Conservation (phyloP, 2,888 invertebrate species). For the Epsilonema sp. region DNA sequence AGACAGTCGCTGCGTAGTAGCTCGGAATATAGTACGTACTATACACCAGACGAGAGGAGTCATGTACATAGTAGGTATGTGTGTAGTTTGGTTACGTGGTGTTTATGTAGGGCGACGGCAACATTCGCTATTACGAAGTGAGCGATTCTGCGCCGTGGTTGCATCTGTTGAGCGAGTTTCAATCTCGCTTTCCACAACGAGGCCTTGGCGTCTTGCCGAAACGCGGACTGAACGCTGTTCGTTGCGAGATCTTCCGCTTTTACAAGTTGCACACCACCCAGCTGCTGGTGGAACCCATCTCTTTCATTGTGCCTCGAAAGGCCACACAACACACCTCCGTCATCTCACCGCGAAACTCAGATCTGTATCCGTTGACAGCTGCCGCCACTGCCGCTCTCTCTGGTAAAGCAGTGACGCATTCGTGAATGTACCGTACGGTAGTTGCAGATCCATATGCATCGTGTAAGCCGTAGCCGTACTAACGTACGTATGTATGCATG, state of each 20-base stretch:
- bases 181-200: slow-evolving; percentile 89
- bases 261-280: slow-evolving; percentile 56
- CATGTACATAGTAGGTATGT: no score
- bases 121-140: slow-evolving; percentile 80
- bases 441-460: no score
- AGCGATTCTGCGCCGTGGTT: slow-evolving; percentile 81
- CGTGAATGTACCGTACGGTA: no score
- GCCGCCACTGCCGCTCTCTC: slow-evolving; percentile 69
- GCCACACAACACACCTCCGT: slow-evolving; percentile 26
- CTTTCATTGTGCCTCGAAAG: slow-evolving; percentile 95
- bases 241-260: slow-evolving; percentile 83
- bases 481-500: no score
- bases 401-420: slow-evolving; percentile 82
- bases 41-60: no score
- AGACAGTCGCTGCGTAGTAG: no score
- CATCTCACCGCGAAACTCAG: slow-evolving; percentile 35
- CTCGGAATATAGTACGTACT: no score
- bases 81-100: no score
- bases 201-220: slow-evolving; percentile 81
- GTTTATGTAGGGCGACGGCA: slow-evolving; percentile 59
- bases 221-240: slow-evolving; percentile 75
- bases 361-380: slow-evolving; percentile 81
- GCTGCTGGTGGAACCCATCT: slow-evolving; percentile 62
- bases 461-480: no score
- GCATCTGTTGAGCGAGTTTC: slow-evolving; percentile 88